Percentiles rank a stretch among this genome's conserved stretches.
Evolutionary conservation across 2,797 vertebrate genomes (phyloP).

Genomic region (Ptychobarbus kaznakovi): DNA sequence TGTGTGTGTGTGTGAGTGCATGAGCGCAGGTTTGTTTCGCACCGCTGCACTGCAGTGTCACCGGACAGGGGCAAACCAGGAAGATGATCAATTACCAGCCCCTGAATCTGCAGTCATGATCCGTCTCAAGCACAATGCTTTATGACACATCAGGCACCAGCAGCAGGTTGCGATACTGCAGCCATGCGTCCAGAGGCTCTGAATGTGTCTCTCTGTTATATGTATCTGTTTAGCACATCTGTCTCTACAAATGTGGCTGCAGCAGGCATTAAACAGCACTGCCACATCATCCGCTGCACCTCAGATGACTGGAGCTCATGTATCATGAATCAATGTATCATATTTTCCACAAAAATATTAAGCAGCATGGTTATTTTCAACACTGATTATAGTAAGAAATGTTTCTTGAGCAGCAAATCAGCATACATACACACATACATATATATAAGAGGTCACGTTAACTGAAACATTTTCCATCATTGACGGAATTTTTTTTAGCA

Average conservation of each 20-base stretch:
- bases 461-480: too few relatives aligned
- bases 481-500: too few relatives aligned
- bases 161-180: not conserved
- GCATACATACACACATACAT: too few relatives aligned
- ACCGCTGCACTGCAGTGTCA: constrained; percentile 22
- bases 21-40: constrained; percentile 36
- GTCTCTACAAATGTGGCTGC: constrained; percentile 8
- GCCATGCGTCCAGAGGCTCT: not conserved
- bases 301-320: not conserved
- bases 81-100: constrained; percentile 46
- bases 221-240: constrained; percentile 3
- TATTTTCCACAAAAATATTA: not conserved
- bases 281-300: constrained; percentile 7
- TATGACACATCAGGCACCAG: constrained; percentile 30
- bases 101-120: constrained; percentile 16
- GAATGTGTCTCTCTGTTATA: constrained; percentile 9
- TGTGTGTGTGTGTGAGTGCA: constrained; percentile 15
- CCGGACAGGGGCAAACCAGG: constrained; percentile 37
- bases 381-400: not conserved
- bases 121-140: constrained; percentile 1
- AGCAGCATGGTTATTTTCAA: not conserved
- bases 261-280: not conserved
- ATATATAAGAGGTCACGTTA: too few relatives aligned
- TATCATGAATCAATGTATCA: not conserved
- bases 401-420: not conserved